These are phyloP conservation scores for Australoheros facetus DNA, from an alignment of 2,797 vertebrate genomes.

Conservation along the genomic window DNA sequence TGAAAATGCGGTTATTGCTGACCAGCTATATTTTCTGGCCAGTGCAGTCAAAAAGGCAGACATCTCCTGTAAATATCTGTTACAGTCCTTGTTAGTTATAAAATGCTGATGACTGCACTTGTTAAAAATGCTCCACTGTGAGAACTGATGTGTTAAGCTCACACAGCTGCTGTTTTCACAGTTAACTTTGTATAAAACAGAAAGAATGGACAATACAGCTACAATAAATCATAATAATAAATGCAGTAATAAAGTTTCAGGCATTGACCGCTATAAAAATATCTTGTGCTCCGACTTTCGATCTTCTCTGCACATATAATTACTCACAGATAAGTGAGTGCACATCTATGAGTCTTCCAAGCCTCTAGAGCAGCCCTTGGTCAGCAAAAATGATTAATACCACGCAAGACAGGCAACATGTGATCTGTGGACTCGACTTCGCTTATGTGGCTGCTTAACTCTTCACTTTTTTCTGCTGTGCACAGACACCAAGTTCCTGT, in stretches of 20 bases:
- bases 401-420: conserved; percentile 70
- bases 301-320: conserved; percentile 6
- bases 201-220: not conserved
- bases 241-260: not conserved
- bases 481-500: conserved; percentile 56
- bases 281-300: not conserved
- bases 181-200: not conserved
- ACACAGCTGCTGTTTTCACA: not conserved
- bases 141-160: not conserved
- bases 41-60: not conserved
- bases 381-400: conserved; percentile 75
- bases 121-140: too few relatives aligned
- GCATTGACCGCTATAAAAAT: not conserved
- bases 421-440: conserved; percentile 71
- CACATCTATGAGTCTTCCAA: conserved; percentile 38
- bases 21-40: not conserved
- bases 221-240: not conserved
- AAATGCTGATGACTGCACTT: not conserved
- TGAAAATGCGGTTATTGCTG: not conserved
- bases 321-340: conserved; percentile 43
- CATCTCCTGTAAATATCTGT: not conserved
- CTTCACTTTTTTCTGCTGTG: conserved; percentile 70
- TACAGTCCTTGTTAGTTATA: not conserved
- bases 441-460: conserved; percentile 69
- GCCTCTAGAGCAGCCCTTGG: conserved; percentile 32